Evolutionary conservation across 2,888 invertebrate genomes (phyloP).

Genomic region (Cheilosia variabilis): DNA sequence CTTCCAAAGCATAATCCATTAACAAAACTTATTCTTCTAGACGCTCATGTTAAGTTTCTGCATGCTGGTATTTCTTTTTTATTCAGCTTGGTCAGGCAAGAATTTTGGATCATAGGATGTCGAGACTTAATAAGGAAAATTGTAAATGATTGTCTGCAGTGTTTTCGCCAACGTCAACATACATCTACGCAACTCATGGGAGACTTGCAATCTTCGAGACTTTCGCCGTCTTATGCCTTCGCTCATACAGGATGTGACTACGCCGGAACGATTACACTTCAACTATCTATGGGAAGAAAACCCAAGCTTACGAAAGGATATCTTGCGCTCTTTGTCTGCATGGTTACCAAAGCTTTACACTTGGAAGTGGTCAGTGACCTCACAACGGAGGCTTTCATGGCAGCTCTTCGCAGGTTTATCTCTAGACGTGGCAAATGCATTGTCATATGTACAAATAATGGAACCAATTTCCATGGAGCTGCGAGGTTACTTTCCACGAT

Average conservation of each 20-base stretch:
- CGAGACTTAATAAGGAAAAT: too few relatives aligned
- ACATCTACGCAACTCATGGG: too few relatives aligned
- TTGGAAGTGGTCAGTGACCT: constrained; percentile 76
- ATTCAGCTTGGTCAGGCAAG: too few relatives aligned
- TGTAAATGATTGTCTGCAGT: too few relatives aligned
- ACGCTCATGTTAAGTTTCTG: too few relatives aligned
- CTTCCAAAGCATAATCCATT: not conserved
- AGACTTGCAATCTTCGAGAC: too few relatives aligned
- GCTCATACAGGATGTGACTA: constrained; percentile 24
- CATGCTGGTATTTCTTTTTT: too few relatives aligned
- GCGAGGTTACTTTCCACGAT: not conserved
- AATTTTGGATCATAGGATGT: too few relatives aligned
- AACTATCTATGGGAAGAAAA: not conserved
- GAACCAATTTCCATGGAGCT: not conserved
- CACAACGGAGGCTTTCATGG: constrained; percentile 76
- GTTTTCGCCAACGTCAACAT: too few relatives aligned
- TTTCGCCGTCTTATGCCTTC: not conserved
- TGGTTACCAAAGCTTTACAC: constrained; percentile 76
- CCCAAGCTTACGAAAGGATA: constrained; percentile 70
- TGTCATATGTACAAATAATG: too few relatives aligned
- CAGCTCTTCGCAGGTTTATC: constrained; percentile 24
- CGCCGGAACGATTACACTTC: constrained; percentile 35
- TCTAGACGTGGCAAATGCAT: too few relatives aligned
- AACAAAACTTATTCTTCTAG: too few relatives aligned
- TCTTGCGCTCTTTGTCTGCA: constrained; percentile 76